Evolutionary conservation across 1,140 invertebrate genomes (phyloP), one percentile per base, ranked within the genome.

Genomic region (Coboldia fuscipes): DNA sequence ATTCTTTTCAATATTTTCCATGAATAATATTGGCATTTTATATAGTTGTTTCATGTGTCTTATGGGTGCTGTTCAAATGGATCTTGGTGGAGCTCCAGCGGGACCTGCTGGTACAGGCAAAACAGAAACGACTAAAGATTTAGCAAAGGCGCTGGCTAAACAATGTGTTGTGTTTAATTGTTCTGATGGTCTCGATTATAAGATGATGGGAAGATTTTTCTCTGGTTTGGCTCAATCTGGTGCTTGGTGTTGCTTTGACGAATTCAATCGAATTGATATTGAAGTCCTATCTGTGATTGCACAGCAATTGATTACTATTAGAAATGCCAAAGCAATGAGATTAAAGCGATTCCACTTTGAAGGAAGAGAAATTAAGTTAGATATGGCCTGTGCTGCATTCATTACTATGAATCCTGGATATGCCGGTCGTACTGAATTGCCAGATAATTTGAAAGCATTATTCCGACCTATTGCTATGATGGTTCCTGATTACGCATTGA

Each of bases 101-200:
- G 86, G 88, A 2, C 85, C 86, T 2, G 51, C 50, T 6, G 88
- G 88, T 13, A 93, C 86, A 0, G 89, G 89, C 2, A 94, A 94
- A 62, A 93, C 88, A 1, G 89, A 93, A 63, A 90, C 86, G 0
- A 86, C 81, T 0, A 90, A 90, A 59, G 83, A 90, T 63, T 63
- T 89, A 37, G 81, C 82, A 3, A 89, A 88, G 56, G 69, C 80
- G 0, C 48, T 86, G 27, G 83, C 83, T 2, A 78, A 84, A 39
- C 82, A 84, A 46, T 88, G 83, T 48, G 79, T 90, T 0, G 83
- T 90, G 0, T 89, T 90, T 46, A 88, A 88, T 51, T 89, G 84
- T 46, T 88, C 81, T 0, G 83, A 88, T 56, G 81, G 62, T 24
- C 53, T 81, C 2, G 77, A 80, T 54, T 79, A 73, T 43, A 78